Conservation (phyloP, 1,140 invertebrate genomes). For the Latrodectus geometricus region DNA sequence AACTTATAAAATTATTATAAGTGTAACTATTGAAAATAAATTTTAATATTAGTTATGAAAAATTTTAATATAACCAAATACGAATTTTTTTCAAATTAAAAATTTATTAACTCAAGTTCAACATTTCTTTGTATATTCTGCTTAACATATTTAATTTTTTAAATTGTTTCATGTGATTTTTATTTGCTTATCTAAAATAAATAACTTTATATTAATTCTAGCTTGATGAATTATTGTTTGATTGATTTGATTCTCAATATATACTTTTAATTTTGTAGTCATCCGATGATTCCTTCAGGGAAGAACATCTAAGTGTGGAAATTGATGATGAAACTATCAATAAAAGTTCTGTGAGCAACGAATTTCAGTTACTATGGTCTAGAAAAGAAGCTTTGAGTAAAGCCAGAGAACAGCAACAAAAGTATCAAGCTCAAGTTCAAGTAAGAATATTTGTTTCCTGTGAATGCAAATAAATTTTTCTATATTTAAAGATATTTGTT, state of each 20-base stretch:
- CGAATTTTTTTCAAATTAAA: too few relatives aligned
- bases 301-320: conserved; percentile 65
- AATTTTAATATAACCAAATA: too few relatives aligned
- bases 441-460: conserved; percentile 68
- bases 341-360: conserved; percentile 61
- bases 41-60: background rate
- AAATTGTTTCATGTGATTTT: too few relatives aligned
- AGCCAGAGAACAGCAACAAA: conserved; percentile 79
- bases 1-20: too few relatives aligned
- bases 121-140: too few relatives aligned
- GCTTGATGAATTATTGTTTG: too few relatives aligned
- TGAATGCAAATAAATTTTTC: background rate
- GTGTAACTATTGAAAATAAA: background rate
- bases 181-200: too few relatives aligned
- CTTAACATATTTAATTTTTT: too few relatives aligned
- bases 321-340: background rate
- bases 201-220: too few relatives aligned
- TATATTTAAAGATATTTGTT: background rate
- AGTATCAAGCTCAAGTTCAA: conserved; percentile 80
- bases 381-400: conserved; percentile 84
- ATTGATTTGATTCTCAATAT: too few relatives aligned
- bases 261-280: conserved; percentile 2
- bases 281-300: conserved; percentile 63
- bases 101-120: too few relatives aligned
- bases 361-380: conserved; percentile 77